Base-by-base conservation (phyloP, 2,888 invertebrate species). In the Drosophila monieri region DNA sequence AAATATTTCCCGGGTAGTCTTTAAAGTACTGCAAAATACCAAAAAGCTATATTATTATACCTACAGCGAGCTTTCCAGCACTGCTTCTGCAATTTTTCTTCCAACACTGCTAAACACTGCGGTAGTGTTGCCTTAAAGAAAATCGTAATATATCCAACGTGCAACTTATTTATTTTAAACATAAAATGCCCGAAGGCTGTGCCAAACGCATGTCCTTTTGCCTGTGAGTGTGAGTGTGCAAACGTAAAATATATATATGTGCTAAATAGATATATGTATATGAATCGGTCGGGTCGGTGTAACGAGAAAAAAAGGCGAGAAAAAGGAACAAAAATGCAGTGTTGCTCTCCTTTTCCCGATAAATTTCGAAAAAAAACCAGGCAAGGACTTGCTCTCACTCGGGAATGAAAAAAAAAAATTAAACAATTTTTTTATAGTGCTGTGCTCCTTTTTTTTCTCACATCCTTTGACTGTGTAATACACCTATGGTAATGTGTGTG, bases 181-280 rank as follows among this genome's bases (percentile, higher is more conserved):
- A 78, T 60, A 66, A 83, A 78, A 78, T 71, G 70, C 76, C 70
- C 44, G 54, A 77, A 79, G 75, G 74, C 67, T 67, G 83, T 79
- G 80, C 76, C 80, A 78, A 83, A 71, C 60, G 58, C 76, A 84
- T 76, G 78, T 84, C 78, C 80, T 84, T 65, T 76, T 68, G 71
- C 54, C 74, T 64, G 76, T 74, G 60, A 78, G 58, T 46, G 39
- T 53, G 65, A 37, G 49, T 47, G 39, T 60, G 30, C 15, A 12
- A 54, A 35, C 51, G 27, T 41, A 12, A 27, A 59, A 32, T 51
- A 41, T 47, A 14, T 46, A 41, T 44, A 57, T 30, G 12, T 43
- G 18, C 12, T 21, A 43, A 43, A 41, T 41, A 41, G 14, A 41
- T 41, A 41, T 18, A 18, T 18, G 15, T 10, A 41, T 18, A 14